A percentile compares a stretch with the other conserved stretches of the same genome.
Evolutionary conservation across 2,888 invertebrate genomes (phyloP).

Genomic region (Apamea epomidion): DNA sequence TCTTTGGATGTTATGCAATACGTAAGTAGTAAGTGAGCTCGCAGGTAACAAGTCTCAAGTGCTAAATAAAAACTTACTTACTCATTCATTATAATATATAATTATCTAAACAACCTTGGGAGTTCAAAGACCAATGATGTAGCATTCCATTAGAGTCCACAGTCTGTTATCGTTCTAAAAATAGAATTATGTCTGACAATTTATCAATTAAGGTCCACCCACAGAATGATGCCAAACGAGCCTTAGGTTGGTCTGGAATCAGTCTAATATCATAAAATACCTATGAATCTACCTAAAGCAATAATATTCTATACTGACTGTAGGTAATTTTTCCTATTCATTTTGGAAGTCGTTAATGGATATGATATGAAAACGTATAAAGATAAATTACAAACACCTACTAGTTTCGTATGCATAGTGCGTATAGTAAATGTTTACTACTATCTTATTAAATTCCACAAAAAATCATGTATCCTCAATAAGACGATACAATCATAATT

Average conservation of each 20-base stretch:
- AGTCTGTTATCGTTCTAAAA: slow-evolving; percentile 21
- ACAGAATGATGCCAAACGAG: not conserved
- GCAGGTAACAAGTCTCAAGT: not conserved
- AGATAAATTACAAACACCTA: not conserved
- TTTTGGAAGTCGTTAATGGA: not conserved
- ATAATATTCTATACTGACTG: not conserved
- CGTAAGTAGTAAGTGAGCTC: not conserved
- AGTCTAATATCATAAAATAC: not conserved
- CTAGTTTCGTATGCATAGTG: not conserved
- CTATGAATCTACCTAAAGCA: not conserved
- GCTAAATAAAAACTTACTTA: slow-evolving; percentile 4
- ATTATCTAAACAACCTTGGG: not conserved
- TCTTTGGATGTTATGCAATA: slow-evolving; percentile 44
- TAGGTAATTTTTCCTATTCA: not conserved
- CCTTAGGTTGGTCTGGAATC: not conserved
- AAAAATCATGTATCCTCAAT: not conserved
- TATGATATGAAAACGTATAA: not conserved
- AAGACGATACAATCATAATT: too few species aligned
- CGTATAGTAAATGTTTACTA: not conserved
- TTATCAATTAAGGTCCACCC: slow-evolving; percentile 32
- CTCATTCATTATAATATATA: not conserved
- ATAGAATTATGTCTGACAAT: slow-evolving; percentile 22
- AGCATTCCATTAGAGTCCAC: not conserved
- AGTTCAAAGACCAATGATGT: not conserved
- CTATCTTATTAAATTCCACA: not conserved